phyloP scores from a whole-genome alignment of 1,140 invertebrate genomes.

The Drosophila pseudoananassae region DNA sequence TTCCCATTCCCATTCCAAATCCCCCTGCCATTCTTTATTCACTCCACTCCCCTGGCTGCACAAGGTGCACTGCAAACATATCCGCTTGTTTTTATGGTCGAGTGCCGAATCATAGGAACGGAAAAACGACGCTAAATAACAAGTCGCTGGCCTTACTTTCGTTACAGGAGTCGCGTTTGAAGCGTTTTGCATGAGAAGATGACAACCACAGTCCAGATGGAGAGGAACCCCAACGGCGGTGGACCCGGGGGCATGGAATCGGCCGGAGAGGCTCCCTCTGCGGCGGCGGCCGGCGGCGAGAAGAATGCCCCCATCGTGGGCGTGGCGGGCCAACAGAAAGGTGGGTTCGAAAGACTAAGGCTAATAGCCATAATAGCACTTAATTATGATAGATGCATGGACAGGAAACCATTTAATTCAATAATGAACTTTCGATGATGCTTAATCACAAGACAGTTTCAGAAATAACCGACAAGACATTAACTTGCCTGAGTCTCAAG shows the following conservation, averaged over 20 bases:
- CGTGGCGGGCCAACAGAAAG: slow-evolving; percentile 46
- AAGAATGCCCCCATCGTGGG: slow-evolving; percentile 34
- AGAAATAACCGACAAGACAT: neutral
- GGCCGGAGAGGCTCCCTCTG: slow-evolving; percentile 12
- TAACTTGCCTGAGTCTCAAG: neutral
- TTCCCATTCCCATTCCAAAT: neutral
- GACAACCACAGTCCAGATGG: slow-evolving; percentile 65
- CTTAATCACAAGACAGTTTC: neutral
- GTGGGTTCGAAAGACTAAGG: slow-evolving; percentile 12
- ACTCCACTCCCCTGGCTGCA: slow-evolving; percentile 21
- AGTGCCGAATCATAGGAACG: slow-evolving; percentile 36
- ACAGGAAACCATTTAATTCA: neutral
- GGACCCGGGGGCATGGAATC: slow-evolving; percentile 7
- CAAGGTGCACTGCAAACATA: slow-evolving; percentile 35
- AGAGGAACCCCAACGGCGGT: slow-evolving; percentile 58
- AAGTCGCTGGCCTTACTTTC: slow-evolving; percentile 31
- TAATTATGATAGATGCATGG: slow-evolving; percentile 13
- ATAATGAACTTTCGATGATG: neutral
- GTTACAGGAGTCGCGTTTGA: slow-evolving; percentile 28
- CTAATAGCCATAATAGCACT: slow-evolving; percentile 6
- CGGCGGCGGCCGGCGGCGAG: slow-evolving; percentile 13
- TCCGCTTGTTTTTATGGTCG: slow-evolving; percentile 56
- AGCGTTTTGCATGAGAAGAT: slow-evolving; percentile 46
- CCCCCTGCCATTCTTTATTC: neutral
- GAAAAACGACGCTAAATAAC: slow-evolving; percentile 42